phyloP scores from a whole-genome alignment of 2,113 vertebrate genomes.

The Cebus imitator region DNA sequence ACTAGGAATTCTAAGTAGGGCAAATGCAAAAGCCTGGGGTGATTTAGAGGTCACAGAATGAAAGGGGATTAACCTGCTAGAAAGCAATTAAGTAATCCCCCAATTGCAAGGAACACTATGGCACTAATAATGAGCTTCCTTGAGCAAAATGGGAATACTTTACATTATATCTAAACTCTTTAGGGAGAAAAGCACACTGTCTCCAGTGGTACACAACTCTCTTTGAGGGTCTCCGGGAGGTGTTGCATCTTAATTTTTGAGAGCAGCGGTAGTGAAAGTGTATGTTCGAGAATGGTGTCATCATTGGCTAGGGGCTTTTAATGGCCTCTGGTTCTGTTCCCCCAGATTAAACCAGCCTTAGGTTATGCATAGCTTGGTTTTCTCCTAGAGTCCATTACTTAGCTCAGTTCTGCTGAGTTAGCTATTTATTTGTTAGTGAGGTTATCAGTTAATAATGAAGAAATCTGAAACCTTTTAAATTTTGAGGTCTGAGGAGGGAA shows the following conservation, averaged over 20 bases:
- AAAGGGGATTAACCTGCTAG: conserved; percentile 66
- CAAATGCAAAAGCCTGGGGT: conserved; percentile 54
- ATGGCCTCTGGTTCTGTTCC: background rate
- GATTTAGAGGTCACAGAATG: conserved; percentile 63
- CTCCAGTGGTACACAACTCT: background rate
- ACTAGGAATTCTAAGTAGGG: conserved; percentile 42
- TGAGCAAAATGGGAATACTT: conserved; percentile 22
- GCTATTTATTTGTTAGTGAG: conserved; percentile 10
- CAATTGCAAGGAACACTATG: background rate
- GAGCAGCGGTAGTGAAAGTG: background rate
- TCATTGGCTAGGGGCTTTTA: background rate
- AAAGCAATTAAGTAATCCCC: conserved; percentile 72
- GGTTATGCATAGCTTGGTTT: background rate
- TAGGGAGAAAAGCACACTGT: background rate
- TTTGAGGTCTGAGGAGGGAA: background rate
- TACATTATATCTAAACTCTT: background rate
- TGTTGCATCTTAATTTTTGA: background rate
- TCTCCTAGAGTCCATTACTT: accelerated
- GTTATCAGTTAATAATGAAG: conserved; percentile 59
- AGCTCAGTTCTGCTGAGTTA: conserved; percentile 53
- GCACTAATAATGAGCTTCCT: conserved; percentile 35
- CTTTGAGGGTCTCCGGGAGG: background rate
- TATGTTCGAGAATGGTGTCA: background rate
- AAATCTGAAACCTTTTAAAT: conserved; percentile 43
- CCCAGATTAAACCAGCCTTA: background rate